Evolutionary conservation across 1,140 invertebrate genomes (phyloP).

Genomic region (Caenorhabditis brenneri): DNA sequence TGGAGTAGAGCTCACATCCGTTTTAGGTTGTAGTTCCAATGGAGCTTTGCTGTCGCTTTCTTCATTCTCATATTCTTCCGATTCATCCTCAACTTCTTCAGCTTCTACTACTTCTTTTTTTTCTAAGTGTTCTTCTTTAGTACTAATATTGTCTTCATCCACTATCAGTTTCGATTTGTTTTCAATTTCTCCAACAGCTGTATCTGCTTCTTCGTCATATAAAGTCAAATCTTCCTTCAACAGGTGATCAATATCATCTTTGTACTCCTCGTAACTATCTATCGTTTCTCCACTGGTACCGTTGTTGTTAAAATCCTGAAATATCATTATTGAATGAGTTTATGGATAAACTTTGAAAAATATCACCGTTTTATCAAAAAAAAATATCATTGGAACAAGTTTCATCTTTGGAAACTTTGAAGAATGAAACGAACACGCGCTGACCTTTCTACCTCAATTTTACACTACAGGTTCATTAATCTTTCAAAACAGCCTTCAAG

Average conservation of each 20-base stretch:
- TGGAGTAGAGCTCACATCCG: no score
- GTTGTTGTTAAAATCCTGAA: constrained; percentile 2
- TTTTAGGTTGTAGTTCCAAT: no score
- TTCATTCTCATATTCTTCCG: not conserved
- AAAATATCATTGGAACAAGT: no score
- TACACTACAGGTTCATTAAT: no score
- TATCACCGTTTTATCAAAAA: no score
- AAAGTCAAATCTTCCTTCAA: not conserved
- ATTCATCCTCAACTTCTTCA: not conserved
- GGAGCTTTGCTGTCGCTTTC: not conserved
- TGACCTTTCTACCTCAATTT: no score
- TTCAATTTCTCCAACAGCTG: not conserved
- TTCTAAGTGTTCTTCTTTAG: no score
- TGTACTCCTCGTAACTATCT: constrained; percentile 7
- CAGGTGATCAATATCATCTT: constrained; percentile 9
- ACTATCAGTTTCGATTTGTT: not conserved
- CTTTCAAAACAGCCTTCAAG: no score
- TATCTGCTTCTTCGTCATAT: constrained; percentile 4
- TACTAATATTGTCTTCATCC: not conserved
- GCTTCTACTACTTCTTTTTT: not conserved
- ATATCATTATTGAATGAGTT: no score
- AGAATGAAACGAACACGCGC: no score
- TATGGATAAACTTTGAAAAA: no score
- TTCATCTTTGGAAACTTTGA: no score
- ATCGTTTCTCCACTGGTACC: not conserved